Evolutionary conservation across 2,113 vertebrate species (phyloP), one percentile per base, ranked within the genome.

Genomic region (Gambusia holbrooki): DNA sequence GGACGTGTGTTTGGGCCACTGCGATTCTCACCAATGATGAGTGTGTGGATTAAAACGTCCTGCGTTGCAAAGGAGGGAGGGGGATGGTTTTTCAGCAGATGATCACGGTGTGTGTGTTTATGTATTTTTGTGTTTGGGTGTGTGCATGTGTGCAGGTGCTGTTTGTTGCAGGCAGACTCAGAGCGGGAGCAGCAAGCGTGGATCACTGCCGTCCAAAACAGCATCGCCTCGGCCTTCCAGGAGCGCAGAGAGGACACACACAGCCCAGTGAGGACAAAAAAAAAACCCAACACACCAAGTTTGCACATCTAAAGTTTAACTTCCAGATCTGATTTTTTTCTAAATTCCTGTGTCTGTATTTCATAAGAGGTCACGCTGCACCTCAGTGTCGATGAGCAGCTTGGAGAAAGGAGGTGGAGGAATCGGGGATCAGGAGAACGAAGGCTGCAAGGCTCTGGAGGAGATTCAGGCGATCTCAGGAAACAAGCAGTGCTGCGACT

Each of bases 141-240:
- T 45, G 14, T 45, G 42, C 15, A 67, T 51, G 48, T n/a, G 0
- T 25, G 25, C 2, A 96, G 96, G 91, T 94, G 93, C 86, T 96
- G 95, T 87, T 72, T 96, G 79, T 88, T 97, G 75, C 96, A 97
- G 90, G 96, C 96, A 1, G 96, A 96, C 86, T 95, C 95, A 0
- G 96, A 96, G 60, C 92, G 92, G 77, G 96, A 94, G 84, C 94
- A 95, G 79, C 94, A 95, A 73, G 91, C 94, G 1, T 98, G 97
- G 97, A 91, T 97, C 70, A 94, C 81, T 0, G 96, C 96, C 0
- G 96, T 98, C 22, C 97, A 98, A 85, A 96, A 92, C 89, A 97
- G 97, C 93, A 97, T 98, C 0, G 96, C 96, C 40, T 95, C 96
- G 0, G 97, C 97, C 61, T 98, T 96, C 87, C 96, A 93, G 74